These are phyloP conservation scores for Macrotus californicus DNA, from an alignment of 2,113 vertebrate genomes.

Conservation along the genomic window DNA sequence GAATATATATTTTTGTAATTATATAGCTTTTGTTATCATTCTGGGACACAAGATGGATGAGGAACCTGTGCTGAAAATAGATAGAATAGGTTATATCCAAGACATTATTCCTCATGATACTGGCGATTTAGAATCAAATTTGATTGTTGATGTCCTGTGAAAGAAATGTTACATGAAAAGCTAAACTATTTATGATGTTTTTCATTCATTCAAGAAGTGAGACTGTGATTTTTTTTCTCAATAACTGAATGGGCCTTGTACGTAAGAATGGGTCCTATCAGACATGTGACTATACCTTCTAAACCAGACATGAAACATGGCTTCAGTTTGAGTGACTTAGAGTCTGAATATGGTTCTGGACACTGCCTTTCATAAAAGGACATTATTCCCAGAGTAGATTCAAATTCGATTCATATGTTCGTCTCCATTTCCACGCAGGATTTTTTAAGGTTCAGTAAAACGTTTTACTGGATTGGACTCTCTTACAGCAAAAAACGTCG, in stretches of 20 bases:
- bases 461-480: constrained; percentile 31
- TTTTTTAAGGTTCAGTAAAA: neutral
- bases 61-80: neutral
- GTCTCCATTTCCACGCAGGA: neutral
- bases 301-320: neutral
- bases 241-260: neutral
- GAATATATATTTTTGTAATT: neutral
- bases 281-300: neutral
- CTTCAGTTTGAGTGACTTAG: neutral
- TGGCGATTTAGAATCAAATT: neutral
- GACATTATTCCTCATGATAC: neutral
- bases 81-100: neutral
- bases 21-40: neutral
- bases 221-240: neutral
- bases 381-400: neutral
- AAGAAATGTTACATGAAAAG: neutral
- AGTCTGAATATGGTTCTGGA: neutral
- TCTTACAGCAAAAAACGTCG: neutral
- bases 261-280: neutral
- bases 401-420: neutral
- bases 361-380: neutral
- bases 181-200: neutral
- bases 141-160: neutral
- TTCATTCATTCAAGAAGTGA: neutral
- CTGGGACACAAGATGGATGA: neutral